These are phyloP conservation scores for Natator depressus DNA, from an alignment of 2,113 vertebrate species.

Conservation along the genomic window DNA sequence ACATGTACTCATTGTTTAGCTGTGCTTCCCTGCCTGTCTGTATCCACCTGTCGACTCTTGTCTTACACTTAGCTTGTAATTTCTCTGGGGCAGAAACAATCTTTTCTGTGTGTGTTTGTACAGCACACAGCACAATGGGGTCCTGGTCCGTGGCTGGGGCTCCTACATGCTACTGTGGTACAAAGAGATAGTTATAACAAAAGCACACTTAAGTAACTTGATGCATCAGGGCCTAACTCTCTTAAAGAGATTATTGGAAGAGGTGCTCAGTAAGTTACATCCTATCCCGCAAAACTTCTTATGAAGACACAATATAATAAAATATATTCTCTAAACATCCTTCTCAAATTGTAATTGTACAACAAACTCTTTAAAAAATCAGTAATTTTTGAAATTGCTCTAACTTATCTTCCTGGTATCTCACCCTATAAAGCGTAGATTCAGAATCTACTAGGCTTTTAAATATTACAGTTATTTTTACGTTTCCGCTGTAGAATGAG, in stretches of 20 bases:
- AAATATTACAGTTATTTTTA: background rate
- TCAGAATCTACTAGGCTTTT: background rate
- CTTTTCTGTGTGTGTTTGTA: background rate
- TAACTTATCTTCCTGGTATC: background rate
- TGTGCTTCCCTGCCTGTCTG: background rate
- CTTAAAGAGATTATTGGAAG: background rate
- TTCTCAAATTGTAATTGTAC: background rate
- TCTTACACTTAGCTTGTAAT: background rate
- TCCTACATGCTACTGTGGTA: too few relatives aligned
- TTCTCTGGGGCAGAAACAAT: background rate
- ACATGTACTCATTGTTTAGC: background rate
- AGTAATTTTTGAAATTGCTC: background rate
- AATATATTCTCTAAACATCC: fast-evolving
- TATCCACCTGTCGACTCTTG: background rate
- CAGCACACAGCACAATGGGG: fast-evolving
- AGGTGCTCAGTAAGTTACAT: fast-evolving
- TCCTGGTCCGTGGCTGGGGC: background rate
- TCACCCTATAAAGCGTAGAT: background rate
- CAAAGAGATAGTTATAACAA: background rate
- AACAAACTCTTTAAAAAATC: background rate
- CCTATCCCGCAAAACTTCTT: background rate
- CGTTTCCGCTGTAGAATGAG: background rate
- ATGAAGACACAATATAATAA: background rate
- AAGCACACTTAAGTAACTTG: background rate
- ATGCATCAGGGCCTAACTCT: background rate